Conservation (phyloP, 2,797 vertebrate genomes). For the Eurystomus glaucurus region DNA sequence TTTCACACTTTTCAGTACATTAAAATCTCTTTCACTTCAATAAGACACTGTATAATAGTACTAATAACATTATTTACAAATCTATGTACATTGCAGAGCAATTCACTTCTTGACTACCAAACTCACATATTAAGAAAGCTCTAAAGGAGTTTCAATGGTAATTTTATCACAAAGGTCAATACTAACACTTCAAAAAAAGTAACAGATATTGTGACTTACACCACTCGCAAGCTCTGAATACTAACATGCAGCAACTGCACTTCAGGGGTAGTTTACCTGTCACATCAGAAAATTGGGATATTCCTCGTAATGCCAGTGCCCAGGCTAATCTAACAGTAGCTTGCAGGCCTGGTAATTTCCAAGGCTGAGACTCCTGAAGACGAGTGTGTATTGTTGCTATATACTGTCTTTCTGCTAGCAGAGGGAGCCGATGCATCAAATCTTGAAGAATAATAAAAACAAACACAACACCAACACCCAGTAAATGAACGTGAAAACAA, state of each 20-base stretch:
- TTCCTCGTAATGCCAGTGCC: constrained; percentile 93
- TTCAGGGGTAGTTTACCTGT: constrained; percentile 85
- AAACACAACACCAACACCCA: not conserved
- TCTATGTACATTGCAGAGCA: not conserved
- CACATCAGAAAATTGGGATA: constrained; percentile 95
- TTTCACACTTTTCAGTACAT: not conserved
- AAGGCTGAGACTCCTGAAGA: constrained; percentile 91
- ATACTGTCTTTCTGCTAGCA: constrained; percentile 94
- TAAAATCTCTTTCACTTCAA: not conserved
- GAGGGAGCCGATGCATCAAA: constrained; percentile 90
- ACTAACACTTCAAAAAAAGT: not conserved
- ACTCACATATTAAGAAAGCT: not conserved
- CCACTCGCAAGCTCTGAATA: not conserved
- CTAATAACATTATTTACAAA: not conserved
- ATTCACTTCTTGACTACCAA: not conserved
- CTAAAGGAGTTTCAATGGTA: not conserved
- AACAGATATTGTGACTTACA: not conserved
- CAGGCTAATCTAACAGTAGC: constrained; percentile 94
- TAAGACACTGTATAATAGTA: not conserved
- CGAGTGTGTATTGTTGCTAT: constrained; percentile 92
- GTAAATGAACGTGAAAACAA: not conserved
- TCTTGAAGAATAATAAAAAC: constrained; percentile 82
- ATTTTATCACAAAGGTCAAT: not conserved
- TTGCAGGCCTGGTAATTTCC: constrained; percentile 95
- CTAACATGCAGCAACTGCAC: not conserved